phyloP scores from a whole-genome alignment of 2,888 invertebrate genomes.

The Lucinisca nassula region DNA sequence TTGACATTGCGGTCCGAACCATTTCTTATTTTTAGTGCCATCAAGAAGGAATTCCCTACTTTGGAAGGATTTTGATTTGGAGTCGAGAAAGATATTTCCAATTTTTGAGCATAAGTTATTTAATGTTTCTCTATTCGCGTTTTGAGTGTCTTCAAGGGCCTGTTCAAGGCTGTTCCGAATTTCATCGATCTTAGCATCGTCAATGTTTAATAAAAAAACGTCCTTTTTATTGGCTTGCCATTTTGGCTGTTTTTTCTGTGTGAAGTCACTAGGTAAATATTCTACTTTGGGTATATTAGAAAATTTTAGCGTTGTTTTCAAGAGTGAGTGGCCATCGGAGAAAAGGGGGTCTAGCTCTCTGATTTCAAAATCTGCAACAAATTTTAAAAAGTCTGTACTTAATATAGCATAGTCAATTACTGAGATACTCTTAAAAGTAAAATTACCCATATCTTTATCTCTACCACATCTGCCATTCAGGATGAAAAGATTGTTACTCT shows the following conservation, averaged over 20 bases:
- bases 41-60: no score
- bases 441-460: background rate
- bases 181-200: no score
- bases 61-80: no score
- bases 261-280: background rate
- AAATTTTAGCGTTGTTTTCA: background rate
- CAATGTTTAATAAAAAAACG: background rate
- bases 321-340: background rate
- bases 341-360: background rate
- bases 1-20: no score
- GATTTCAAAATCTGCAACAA: background rate
- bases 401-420: constrained; percentile 6
- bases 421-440: background rate
- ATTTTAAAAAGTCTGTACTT: background rate
- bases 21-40: no score
- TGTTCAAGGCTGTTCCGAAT: no score
- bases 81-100: no score
- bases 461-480: background rate
- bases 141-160: no score
- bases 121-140: no score
- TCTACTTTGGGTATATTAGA: background rate
- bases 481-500: background rate
- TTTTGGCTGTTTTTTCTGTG: background rate
- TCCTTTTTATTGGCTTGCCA: background rate
- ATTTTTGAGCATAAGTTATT: no score